A percentile compares a stretch with the other conserved stretches of the same genome.
Evolutionary conservation across 1,140 invertebrate species (phyloP).

Genomic region (Drosophila azteca): DNA sequence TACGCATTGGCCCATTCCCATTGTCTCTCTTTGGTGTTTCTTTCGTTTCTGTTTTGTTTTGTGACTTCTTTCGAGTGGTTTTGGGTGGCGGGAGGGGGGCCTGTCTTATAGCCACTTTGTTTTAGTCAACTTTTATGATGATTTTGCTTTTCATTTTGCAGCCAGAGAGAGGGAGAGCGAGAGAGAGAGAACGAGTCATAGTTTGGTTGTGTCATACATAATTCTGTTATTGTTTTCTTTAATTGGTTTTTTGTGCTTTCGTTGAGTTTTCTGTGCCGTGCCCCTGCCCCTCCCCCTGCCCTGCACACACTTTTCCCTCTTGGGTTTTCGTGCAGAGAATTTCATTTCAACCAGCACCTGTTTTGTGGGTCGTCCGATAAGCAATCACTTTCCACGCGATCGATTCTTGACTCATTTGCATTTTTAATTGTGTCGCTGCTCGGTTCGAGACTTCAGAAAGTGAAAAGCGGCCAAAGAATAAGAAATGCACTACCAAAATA

Average conservation of each 20-base stretch:
- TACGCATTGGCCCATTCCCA: constrained; percentile 38
- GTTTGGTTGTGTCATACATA: constrained; percentile 62
- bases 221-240: constrained; percentile 54
- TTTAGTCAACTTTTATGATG: constrained; percentile 57
- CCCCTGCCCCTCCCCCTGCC: not conserved
- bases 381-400: constrained; percentile 71
- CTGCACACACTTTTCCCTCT: constrained; percentile 25
- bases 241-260: constrained; percentile 45
- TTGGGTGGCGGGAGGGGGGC: not conserved
- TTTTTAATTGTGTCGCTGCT: constrained; percentile 55
- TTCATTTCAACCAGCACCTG: constrained; percentile 14
- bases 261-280: not conserved
- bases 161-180: not conserved
- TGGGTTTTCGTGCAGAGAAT: constrained; percentile 16
- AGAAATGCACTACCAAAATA: no score
- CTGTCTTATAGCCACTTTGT: constrained; percentile 59
- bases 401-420: constrained; percentile 66
- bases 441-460: constrained; percentile 50
- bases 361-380: constrained; percentile 56
- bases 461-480: constrained; percentile 14
- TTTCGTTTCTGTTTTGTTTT: constrained; percentile 19
- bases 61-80: constrained; percentile 19
- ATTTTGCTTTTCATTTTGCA: constrained; percentile 64
- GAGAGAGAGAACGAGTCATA: no score
- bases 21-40: constrained; percentile 29